A percentile compares a stretch with the other conserved stretches of the same genome.
These are phyloP conservation scores for Xenopus borealis DNA, from an alignment of 2,113 vertebrate genomes.

Conservation along the genomic window DNA sequence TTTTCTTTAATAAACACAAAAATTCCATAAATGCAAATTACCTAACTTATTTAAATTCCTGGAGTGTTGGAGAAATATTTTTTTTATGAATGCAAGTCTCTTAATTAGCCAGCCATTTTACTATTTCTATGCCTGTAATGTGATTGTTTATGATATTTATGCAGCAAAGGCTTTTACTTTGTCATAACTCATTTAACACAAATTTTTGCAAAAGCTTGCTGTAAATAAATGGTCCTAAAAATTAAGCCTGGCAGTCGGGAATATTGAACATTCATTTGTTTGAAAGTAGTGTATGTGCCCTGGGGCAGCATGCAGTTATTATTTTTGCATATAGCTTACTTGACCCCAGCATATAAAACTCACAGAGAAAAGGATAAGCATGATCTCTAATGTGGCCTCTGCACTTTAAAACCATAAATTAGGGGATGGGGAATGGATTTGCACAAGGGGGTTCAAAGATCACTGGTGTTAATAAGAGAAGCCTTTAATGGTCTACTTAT, in stretches of 20 bases:
- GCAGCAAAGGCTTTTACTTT: slow-evolving; percentile 25
- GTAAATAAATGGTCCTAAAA: background rate
- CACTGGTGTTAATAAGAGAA: too few species aligned
- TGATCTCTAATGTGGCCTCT: too few species aligned
- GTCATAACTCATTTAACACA: slow-evolving; percentile 33
- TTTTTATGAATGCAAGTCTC: slow-evolving; percentile 30
- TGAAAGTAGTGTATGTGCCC: too few species aligned
- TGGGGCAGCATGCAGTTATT: too few species aligned
- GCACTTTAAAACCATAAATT: too few species aligned
- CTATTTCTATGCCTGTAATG: slow-evolving; percentile 20
- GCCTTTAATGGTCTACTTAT: too few species aligned
- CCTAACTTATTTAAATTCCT: slow-evolving; percentile 31
- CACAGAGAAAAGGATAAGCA: too few species aligned
- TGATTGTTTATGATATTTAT: slow-evolving; percentile 38
- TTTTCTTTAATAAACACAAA: slow-evolving; percentile 39
- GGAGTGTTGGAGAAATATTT: slow-evolving; percentile 21
- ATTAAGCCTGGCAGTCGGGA: slow-evolving; percentile 4
- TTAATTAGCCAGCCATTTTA: slow-evolving; percentile 39
- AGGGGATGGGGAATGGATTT: too few species aligned
- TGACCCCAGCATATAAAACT: too few species aligned
- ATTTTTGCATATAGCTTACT: too few species aligned
- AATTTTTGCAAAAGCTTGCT: slow-evolving; percentile 6
- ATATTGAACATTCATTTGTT: background rate
- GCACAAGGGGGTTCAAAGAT: too few species aligned
- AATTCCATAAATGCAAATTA: slow-evolving; percentile 37